These are phyloP conservation scores for Arvicanthis niloticus DNA, from an alignment of 2,113 vertebrate genomes.

Conservation along the genomic window DNA sequence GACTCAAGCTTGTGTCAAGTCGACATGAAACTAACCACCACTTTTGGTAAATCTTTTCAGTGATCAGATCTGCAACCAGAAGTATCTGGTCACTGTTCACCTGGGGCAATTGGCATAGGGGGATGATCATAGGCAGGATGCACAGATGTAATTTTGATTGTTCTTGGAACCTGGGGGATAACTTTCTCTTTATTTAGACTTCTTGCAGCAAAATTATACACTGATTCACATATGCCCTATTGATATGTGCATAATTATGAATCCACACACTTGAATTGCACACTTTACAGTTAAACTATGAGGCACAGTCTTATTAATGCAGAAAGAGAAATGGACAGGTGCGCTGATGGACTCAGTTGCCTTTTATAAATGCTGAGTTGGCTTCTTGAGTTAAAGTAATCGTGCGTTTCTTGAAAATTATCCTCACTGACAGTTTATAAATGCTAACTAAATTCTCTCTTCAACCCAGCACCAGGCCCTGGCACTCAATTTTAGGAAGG, in stretches of 20 bases:
- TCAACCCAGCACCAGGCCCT: conserved; percentile 24
- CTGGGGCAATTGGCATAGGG: not conserved
- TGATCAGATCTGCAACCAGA: not conserved
- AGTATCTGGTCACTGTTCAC: not conserved
- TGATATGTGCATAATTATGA: conserved; percentile 64
- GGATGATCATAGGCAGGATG: not conserved
- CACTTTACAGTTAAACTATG: conserved; percentile 59
- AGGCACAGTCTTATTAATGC: conserved; percentile 64
- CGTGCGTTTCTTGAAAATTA: conserved; percentile 67
- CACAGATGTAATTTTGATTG: not conserved
- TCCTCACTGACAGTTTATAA: conserved; percentile 76
- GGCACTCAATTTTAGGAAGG: conserved; percentile 44
- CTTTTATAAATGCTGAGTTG: conserved; percentile 83
- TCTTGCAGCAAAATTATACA: conserved; percentile 25
- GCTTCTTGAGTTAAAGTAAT: conserved; percentile 76
- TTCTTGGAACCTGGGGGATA: conserved; percentile 13
- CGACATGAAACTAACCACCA: not conserved
- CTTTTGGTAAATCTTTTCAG: not conserved
- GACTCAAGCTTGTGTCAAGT: not conserved
- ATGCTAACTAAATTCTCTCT: conserved; percentile 78
- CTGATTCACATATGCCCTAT: conserved; percentile 25
- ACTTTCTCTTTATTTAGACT: not conserved
- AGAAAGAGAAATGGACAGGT: conserved; percentile 56
- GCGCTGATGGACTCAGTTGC: conserved; percentile 67
- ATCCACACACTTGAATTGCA: conserved; percentile 21